These are phyloP conservation scores for Cylloceria caligata DNA, from an alignment of 2,888 invertebrate genomes.

Conservation along the genomic window DNA sequence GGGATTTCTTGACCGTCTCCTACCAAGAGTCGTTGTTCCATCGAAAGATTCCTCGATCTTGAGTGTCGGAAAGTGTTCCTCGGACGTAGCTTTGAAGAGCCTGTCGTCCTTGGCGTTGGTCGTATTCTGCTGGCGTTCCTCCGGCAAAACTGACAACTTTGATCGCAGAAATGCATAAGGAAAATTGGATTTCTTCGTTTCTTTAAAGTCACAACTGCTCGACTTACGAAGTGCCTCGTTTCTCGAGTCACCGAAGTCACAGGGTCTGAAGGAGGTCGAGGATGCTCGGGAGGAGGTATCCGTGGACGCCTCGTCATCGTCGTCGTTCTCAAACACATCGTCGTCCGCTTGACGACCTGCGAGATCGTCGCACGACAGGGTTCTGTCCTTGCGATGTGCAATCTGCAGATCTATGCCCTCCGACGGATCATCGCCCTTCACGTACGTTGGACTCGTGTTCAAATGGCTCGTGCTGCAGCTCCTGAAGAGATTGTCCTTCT, in stretches of 20 bases:
- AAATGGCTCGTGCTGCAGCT: conserved; percentile 92
- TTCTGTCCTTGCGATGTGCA: conserved; percentile 79
- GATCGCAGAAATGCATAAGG: conserved; percentile 92
- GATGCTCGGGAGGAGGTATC: conserved; percentile 55
- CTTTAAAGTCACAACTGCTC: conserved; percentile 82
- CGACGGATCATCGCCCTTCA: conserved; percentile 93
- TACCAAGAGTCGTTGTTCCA: conserved; percentile 82
- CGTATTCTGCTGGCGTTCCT: conserved; percentile 86
- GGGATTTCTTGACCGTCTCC: conserved; percentile 75
- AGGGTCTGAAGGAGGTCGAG: conserved; percentile 74
- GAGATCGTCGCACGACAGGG: conserved; percentile 82
- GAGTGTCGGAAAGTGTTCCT: conserved; percentile 86
- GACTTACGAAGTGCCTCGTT: conserved; percentile 79
- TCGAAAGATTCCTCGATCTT: conserved; percentile 80
- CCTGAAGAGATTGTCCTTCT: conserved; percentile 87
- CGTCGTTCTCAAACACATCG: conserved; percentile 53
- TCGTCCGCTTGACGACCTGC: conserved; percentile 69
- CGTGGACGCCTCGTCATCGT: conserved; percentile 70
- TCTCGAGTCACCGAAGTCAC: conserved; percentile 76
- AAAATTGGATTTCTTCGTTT: conserved; percentile 88
- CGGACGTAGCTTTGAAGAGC: conserved; percentile 87
- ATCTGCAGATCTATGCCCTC: conserved; percentile 90
- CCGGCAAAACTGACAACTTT: conserved; percentile 91
- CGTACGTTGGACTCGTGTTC: conserved; percentile 87
- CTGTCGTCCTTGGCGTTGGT: conserved; percentile 84